Base-by-base conservation (phyloP, 2,888 invertebrate genomes). In the Hymenopus coronatus region DNA sequence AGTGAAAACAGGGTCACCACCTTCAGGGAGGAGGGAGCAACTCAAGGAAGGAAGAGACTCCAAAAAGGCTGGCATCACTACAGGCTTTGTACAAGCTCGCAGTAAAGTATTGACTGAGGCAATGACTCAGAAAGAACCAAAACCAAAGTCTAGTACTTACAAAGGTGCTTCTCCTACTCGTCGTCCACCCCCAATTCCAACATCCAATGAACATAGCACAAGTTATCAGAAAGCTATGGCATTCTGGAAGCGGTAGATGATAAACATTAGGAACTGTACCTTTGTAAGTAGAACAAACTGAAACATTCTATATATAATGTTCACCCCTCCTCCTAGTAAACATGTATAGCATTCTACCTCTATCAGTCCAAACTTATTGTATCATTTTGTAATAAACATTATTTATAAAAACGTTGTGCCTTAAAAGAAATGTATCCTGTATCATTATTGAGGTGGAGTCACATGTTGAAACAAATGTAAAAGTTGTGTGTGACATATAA, bases 211-310 rank as follows among this genome's bases (percentile, higher is more conserved):
- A 83, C 89, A 90, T 87, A 90, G 89, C 87, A 88, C 89, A 28
- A 90, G 88, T 87, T 90, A 90, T 70, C 93, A 94, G 84, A 93
- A 93, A 91, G 93, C 93, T 28, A 93, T 94, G 89, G 94, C 93
- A 9, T 94, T 94, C 91, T 94, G 94, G 94, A 94, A 94, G 85
- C 89, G 90, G 27, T 90, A 90, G 87, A 25, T 70, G 54, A 25
- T 20, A 70, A 70, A 70, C 20, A 70, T 15, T 6, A 25, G 25
- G 54, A 70, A 20, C 1, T 70, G 15, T 20, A 70, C 54, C 54
- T 25, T 70, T 70, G 54, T 70, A 70, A 20, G 54, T 70, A 20
- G 54, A 70, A 70, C 54, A 70, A 70, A 70, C 54, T 70, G 20
- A 70, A 70, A 70, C 54, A 70, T 70, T 70, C 54, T 70, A 70